These are phyloP conservation scores for Odontomachus brunneus DNA, from an alignment of 1,140 invertebrate species.

Conservation along the genomic window DNA sequence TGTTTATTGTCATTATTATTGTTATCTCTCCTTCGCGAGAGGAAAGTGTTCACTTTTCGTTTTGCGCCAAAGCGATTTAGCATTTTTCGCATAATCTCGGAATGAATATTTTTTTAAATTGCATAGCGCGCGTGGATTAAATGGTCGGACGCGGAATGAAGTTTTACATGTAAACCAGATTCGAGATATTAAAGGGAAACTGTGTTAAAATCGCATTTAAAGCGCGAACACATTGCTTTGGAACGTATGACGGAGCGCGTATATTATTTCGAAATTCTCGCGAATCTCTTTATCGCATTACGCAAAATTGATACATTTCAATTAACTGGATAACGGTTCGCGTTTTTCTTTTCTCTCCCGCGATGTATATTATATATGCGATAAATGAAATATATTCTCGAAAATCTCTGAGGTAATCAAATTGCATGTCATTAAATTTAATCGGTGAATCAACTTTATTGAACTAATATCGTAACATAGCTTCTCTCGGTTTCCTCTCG, in stretches of 20 bases:
- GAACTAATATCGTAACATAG: no score
- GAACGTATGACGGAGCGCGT: not conserved
- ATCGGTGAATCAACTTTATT: no score
- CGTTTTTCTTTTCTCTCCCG: no score
- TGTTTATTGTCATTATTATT: not conserved
- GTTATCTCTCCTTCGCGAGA: not conserved
- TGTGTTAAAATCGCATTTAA: constrained; percentile 28
- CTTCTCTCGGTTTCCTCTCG: no score
- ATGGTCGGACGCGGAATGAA: constrained; percentile 16
- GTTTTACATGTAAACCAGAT: not conserved
- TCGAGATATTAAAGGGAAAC: constrained; percentile 29
- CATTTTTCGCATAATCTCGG: not conserved
- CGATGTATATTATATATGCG: not conserved
- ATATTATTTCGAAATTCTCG: not conserved
- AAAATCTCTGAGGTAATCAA: no score
- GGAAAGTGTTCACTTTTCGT: not conserved
- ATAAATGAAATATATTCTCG: not conserved
- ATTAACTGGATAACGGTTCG: not conserved
- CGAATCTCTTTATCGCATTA: not conserved
- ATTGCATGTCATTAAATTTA: no score
- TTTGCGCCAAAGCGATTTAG: no score
- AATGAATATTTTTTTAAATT: constrained; percentile 15
- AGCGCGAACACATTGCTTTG: not conserved
- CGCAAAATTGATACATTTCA: not conserved
- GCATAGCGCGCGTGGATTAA: not conserved